A percentile compares a stretch with the other conserved stretches of the same genome.
These are phyloP conservation scores for mouse (Mus musculus) DNA, from an alignment of 2,113 vertebrate species.

Conservation along the genomic window DNA sequence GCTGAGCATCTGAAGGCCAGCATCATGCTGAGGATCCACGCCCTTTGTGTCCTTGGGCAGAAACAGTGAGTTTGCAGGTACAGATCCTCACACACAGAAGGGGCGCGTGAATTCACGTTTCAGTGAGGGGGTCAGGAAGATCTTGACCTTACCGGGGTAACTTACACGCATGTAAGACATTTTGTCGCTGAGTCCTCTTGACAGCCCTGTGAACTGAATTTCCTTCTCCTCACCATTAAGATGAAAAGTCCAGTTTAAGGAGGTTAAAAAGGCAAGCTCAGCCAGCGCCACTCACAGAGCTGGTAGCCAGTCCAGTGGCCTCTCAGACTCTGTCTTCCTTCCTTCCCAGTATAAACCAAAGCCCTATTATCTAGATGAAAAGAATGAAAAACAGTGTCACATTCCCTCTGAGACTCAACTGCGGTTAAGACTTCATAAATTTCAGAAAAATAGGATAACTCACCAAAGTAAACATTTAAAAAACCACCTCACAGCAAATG, in stretches of 20 bases:
- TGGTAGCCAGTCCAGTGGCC: background rate
- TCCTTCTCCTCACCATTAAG: constrained; percentile 36
- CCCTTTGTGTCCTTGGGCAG: background rate
- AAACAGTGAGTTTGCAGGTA: background rate
- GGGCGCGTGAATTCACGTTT: background rate
- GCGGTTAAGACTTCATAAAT: constrained; percentile 56
- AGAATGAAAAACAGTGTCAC: background rate
- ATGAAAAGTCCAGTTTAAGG: constrained; percentile 28
- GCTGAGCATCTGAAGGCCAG: background rate
- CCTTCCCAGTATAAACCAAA: background rate
- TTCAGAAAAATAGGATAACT: constrained; percentile 67
- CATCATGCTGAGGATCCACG: background rate
- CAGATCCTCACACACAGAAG: background rate
- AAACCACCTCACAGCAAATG: constrained; percentile 29
- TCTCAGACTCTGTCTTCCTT: background rate
- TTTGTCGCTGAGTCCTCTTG: background rate
- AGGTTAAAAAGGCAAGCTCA: background rate
- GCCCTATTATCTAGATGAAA: background rate
- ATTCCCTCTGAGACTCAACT: background rate
- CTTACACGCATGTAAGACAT: background rate
- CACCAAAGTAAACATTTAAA: constrained; percentile 42
- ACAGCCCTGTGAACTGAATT: background rate
- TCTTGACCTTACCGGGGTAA: background rate
- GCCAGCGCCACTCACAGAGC: background rate
- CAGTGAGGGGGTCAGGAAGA: background rate